phyloP scores from a whole-genome alignment of 1,140 invertebrate species.

The Hestina assimilis region DNA sequence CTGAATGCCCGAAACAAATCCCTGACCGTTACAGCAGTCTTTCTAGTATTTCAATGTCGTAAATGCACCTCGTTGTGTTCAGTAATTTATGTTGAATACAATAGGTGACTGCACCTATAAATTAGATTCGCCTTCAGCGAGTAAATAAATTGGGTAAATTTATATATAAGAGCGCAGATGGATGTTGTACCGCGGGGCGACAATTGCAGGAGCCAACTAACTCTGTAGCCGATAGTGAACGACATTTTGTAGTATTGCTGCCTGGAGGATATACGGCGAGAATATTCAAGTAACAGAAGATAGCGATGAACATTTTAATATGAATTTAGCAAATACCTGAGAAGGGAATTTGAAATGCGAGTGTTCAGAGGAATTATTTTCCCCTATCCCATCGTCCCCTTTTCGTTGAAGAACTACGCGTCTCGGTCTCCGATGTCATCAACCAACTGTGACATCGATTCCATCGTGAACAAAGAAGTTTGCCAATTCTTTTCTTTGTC shows the following conservation, averaged over 20 bases:
- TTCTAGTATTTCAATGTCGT: neutral
- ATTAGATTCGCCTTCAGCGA: conserved; percentile 14
- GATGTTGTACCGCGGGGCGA: conserved; percentile 29
- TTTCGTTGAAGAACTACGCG: too few relatives aligned
- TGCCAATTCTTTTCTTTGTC: too few relatives aligned
- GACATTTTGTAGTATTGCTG: conserved; percentile 45
- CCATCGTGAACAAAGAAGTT: too few relatives aligned
- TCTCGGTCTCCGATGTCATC: too few relatives aligned
- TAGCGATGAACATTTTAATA: neutral
- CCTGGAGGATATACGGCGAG: conserved; percentile 34
- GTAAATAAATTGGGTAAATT: conserved; percentile 21
- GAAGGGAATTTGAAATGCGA: neutral
- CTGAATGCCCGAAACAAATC: too few relatives aligned
- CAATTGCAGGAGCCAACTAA: conserved; percentile 45
- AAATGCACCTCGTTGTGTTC: neutral
- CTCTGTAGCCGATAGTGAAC: conserved; percentile 38
- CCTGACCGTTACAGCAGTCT: neutral
- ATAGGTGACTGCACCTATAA: conserved; percentile 5
- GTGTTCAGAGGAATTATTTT: neutral
- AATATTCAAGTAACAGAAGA: conserved; percentile 11
- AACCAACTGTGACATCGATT: too few relatives aligned
- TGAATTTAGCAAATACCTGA: neutral
- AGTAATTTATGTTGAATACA: conserved; percentile 5
- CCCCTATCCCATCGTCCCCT: too few relatives aligned
- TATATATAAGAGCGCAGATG: conserved; percentile 26